Percentiles rank a stretch among this genome's conserved stretches.
These are phyloP conservation scores for Drosophila hamatofila DNA, from an alignment of 2,888 invertebrate genomes.

Conservation along the genomic window DNA sequence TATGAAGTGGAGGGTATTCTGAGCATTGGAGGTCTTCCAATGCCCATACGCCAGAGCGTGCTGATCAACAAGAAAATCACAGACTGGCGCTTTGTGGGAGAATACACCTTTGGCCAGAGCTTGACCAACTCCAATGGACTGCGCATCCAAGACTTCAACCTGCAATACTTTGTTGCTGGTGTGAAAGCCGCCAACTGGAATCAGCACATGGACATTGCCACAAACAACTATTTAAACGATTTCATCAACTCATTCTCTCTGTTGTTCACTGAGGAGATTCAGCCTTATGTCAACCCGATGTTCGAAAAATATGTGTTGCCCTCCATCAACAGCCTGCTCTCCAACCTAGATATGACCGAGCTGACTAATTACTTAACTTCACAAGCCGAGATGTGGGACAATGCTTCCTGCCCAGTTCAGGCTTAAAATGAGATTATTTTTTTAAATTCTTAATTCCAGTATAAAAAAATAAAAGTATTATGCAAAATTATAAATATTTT, in stretches of 20 bases:
- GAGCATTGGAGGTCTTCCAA: constrained; percentile 45
- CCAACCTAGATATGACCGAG: constrained; percentile 33
- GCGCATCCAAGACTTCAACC: constrained; percentile 56
- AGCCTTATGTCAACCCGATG: constrained; percentile 36
- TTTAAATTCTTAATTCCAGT: neutral
- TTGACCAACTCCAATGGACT: constrained; percentile 51
- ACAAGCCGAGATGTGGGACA: constrained; percentile 43
- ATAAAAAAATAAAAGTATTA: neutral
- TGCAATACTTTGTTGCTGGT: constrained; percentile 58
- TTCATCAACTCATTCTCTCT: constrained; percentile 41
- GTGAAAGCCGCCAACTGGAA: constrained; percentile 63
- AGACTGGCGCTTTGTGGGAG: constrained; percentile 63
- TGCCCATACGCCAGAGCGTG: constrained; percentile 43
- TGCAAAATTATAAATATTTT: neutral
- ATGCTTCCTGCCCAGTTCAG: constrained; percentile 26
- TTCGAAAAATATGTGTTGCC: constrained; percentile 34
- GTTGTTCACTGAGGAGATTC: constrained; percentile 60
- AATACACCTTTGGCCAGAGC: constrained; percentile 48
- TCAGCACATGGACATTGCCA: constrained; percentile 60
- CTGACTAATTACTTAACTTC: constrained; percentile 14
- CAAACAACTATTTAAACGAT: constrained; percentile 70
- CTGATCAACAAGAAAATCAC: constrained; percentile 60
- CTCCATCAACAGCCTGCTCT: constrained; percentile 48
- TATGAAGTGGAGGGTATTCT: constrained; percentile 52
- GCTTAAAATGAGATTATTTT: no score